Percentiles rank a stretch among this genome's conserved stretches.
These are phyloP conservation scores for Amblyjoppa proteus DNA, from an alignment of 2,888 invertebrate genomes.

Conservation along the genomic window DNA sequence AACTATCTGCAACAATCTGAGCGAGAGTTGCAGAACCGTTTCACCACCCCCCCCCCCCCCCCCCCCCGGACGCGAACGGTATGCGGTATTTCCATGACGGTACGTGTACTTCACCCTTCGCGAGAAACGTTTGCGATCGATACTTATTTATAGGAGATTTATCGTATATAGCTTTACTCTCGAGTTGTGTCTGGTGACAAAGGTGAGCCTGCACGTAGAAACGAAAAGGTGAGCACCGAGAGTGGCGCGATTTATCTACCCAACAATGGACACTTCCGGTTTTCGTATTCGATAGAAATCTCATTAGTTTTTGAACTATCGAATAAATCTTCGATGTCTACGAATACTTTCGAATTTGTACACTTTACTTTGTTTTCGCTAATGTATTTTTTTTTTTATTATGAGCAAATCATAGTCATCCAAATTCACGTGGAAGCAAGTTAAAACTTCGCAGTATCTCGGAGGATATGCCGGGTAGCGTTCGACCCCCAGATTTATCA, in stretches of 20 bases:
- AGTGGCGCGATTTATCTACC: slow-evolving; percentile 8
- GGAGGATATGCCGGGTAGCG: neutral
- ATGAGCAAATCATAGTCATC: neutral
- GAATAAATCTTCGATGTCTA: neutral
- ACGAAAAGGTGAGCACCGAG: slow-evolving; percentile 4
- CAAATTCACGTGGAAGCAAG: neutral
- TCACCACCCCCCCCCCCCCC: neutral
- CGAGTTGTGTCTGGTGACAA: slow-evolving; percentile 32
- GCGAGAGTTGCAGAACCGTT: slow-evolving; percentile 23
- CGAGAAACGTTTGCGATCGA: slow-evolving; percentile 55
- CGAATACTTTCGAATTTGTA: neutral
- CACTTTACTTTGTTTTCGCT: neutral
- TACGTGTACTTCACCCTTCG: slow-evolving; percentile 46
- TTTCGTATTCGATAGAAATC: neutral
- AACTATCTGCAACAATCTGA: slow-evolving; percentile 9
- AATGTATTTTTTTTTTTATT: neutral
- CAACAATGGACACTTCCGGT: slow-evolving; percentile 17
- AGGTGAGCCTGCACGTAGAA: slow-evolving; percentile 16
- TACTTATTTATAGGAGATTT: slow-evolving; percentile 64
- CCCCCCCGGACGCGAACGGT: slow-evolving; percentile 20
- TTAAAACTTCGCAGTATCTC: neutral
- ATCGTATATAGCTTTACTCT: slow-evolving; percentile 42
- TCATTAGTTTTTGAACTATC: neutral
- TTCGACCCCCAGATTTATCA: slow-evolving; percentile 40
- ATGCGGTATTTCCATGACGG: slow-evolving; percentile 40